phyloP scores from a whole-genome alignment of 2,113 vertebrate species.

The Calonectris borealis region DNA sequence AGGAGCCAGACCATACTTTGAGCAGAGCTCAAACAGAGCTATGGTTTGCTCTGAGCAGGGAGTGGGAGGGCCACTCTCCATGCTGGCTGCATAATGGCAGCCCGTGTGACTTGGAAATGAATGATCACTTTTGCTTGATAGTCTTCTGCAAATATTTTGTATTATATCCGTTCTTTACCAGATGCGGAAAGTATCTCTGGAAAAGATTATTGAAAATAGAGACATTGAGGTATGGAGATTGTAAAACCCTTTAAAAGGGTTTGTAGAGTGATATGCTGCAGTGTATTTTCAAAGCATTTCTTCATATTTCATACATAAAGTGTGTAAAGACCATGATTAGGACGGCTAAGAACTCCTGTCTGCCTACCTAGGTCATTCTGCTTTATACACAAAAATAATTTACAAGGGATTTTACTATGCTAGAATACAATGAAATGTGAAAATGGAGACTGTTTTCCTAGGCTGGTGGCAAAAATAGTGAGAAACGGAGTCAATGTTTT shows the following conservation, averaged over 20 bases:
- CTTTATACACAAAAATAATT: background rate
- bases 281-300: background rate
- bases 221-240: background rate
- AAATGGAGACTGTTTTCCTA: background rate
- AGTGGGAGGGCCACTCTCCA: background rate
- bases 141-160: background rate
- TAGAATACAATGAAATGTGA: background rate
- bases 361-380: background rate
- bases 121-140: background rate
- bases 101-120: background rate
- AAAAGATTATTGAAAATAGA: background rate
- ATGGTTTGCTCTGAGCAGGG: background rate
- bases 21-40: background rate
- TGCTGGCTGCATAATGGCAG: background rate
- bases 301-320: background rate
- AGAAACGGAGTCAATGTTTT: background rate
- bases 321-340: background rate
- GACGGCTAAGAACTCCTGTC: background rate
- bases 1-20: background rate
- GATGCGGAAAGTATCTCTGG: background rate
- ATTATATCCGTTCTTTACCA: background rate
- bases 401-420: background rate
- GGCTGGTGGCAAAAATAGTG: background rate
- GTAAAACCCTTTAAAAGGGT: background rate
- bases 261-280: background rate